These are phyloP conservation scores for Eugnorisma glareosa DNA, from an alignment of 2,888 invertebrate genomes.

Conservation along the genomic window DNA sequence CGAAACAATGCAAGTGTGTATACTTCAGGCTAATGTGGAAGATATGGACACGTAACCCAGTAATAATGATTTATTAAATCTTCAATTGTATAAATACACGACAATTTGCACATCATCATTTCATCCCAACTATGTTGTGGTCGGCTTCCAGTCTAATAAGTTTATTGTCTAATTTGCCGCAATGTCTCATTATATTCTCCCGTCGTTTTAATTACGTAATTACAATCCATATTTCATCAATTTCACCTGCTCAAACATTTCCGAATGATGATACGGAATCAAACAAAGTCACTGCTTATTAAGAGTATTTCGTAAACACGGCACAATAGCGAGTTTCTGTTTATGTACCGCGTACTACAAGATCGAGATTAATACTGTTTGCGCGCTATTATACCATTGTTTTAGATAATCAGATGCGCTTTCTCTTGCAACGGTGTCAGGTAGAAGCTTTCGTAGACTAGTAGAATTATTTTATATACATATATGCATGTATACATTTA, in stretches of 20 bases:
- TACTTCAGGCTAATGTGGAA: too few species aligned
- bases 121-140: too few species aligned
- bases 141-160: too few species aligned
- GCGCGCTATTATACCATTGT: conserved; percentile 67
- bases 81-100: conserved; percentile 1
- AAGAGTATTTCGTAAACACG: conserved; percentile 27
- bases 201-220: not conserved
- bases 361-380: conserved; percentile 50
- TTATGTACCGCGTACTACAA: conserved; percentile 13
- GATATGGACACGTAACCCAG: not conserved
- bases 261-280: conserved; percentile 4
- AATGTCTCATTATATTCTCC: not conserved
- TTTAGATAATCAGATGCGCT: conserved; percentile 71
- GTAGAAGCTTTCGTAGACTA: conserved; percentile 47
- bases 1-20: not conserved
- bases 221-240: not conserved
- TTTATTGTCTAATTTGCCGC: too few species aligned
- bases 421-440: conserved; percentile 69
- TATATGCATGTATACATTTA: conserved; percentile 30
- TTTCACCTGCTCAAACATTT: conserved; percentile 19
- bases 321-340: conserved; percentile 42
- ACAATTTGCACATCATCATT: too few species aligned
- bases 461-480: conserved; percentile 45
- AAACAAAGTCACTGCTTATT: conserved; percentile 10
- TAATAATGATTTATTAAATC: not conserved